These are phyloP conservation scores for Amblyraja radiata DNA, from an alignment of 2,797 vertebrate species.

Conservation along the genomic window DNA sequence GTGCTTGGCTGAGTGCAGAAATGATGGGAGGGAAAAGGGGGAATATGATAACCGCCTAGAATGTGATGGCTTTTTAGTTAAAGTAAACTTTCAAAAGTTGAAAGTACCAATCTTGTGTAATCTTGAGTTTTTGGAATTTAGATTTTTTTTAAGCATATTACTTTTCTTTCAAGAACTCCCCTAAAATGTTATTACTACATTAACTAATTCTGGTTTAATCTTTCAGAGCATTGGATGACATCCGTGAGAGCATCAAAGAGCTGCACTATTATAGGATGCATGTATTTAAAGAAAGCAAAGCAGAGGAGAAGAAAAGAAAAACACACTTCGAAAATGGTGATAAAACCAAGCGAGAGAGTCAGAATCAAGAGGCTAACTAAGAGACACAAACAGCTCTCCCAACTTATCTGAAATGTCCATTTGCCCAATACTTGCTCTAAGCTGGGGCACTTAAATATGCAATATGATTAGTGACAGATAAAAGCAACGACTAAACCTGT, in stretches of 20 bases:
- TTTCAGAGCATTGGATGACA: slow-evolving; percentile 87
- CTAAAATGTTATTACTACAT: neutral
- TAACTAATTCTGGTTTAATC: slow-evolving; percentile 35
- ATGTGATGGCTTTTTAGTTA: neutral
- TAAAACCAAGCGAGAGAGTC: slow-evolving; percentile 54
- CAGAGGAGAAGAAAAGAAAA: slow-evolving; percentile 68
- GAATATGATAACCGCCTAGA: neutral
- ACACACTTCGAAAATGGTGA: slow-evolving; percentile 66
- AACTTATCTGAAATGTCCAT: neutral
- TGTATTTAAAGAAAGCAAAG: slow-evolving; percentile 71
- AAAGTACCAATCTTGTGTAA: neutral
- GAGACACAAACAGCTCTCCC: neutral
- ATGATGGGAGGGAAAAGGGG: neutral
- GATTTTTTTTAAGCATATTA: neutral
- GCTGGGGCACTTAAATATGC: neutral
- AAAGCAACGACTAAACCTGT: neutral
- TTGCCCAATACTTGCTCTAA: neutral
- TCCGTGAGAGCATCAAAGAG: slow-evolving; percentile 90
- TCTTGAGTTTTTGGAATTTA: neutral
- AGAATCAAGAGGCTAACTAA: slow-evolving; percentile 40
- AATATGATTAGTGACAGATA: neutral
- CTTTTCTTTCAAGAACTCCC: neutral
- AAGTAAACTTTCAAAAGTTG: neutral
- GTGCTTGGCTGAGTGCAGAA: neutral
- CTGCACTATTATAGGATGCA: slow-evolving; percentile 81